phyloP scores from a whole-genome alignment of 2,113 vertebrate genomes.

The Parotia lawesii region DNA sequence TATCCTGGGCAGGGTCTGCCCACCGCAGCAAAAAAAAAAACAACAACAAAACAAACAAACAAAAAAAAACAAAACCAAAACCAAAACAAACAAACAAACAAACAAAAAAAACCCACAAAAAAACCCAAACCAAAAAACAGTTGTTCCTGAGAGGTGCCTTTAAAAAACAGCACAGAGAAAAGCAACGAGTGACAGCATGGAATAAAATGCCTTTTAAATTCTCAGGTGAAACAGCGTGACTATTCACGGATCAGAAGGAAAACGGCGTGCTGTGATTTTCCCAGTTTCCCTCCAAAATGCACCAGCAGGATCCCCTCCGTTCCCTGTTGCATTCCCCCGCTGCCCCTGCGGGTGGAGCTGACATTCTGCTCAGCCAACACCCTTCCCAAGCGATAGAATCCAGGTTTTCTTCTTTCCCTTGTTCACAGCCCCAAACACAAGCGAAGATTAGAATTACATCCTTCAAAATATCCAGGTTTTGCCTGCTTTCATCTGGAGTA shows the following conservation, averaged over 20 bases:
- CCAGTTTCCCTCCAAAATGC: rapidly evolving
- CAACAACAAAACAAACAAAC: too few species aligned
- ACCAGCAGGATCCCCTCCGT: rapidly evolving
- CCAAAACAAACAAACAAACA: too few species aligned
- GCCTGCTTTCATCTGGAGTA: background rate
- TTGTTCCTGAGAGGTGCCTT: background rate
- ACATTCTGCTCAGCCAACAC: background rate
- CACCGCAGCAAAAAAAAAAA: rapidly evolving
- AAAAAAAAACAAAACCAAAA: too few species aligned
- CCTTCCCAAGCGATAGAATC: background rate
- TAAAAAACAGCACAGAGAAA: background rate
- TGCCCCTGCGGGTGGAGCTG: background rate
- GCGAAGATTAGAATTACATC: rapidly evolving
- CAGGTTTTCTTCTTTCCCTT: background rate
- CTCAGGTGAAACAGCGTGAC: background rate
- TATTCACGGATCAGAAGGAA: rapidly evolving
- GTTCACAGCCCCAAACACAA: background rate
- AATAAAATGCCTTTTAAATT: background rate
- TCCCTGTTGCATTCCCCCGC: background rate
- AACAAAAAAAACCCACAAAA: too few species aligned
- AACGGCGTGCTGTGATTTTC: rapidly evolving
- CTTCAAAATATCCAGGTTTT: background rate
- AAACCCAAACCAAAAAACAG: too few species aligned
- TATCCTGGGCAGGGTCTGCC: background rate
- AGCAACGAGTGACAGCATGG: background rate